These are phyloP conservation scores for Cryptophagus acutangulus DNA, from an alignment of 2,888 invertebrate genomes.

Conservation along the genomic window DNA sequence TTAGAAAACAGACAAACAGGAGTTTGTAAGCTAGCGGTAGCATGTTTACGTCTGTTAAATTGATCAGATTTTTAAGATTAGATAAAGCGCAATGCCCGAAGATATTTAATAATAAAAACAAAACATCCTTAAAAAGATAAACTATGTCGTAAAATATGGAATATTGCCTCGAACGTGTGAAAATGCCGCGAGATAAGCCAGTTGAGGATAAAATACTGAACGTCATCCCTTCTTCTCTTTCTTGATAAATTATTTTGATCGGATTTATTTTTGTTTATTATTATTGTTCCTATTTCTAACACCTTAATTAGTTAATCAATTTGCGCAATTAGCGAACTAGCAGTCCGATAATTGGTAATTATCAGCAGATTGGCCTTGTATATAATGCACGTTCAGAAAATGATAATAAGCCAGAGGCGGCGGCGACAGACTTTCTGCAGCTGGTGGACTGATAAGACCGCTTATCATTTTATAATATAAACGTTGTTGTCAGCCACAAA, in stretches of 20 bases:
- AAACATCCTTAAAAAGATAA: slow-evolving; percentile 16
- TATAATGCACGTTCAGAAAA: too few relatives aligned
- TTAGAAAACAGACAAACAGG: slow-evolving; percentile 6
- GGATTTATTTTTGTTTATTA: slow-evolving; percentile 13
- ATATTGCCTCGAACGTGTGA: slow-evolving; percentile 16
- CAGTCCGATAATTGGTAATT: too few relatives aligned
- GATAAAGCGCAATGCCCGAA: slow-evolving; percentile 9
- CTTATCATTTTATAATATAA: slow-evolving; percentile 1
- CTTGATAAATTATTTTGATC: slow-evolving; percentile 19
- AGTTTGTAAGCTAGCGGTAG: slow-evolving; percentile 5
- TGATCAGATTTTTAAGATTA: slow-evolving; percentile 16
- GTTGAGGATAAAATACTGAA: slow-evolving; percentile 10
- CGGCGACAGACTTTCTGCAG: slow-evolving; percentile 29
- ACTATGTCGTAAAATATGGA: slow-evolving; percentile 16
- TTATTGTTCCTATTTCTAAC: too few relatives aligned
- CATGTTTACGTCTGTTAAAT: slow-evolving; percentile 12
- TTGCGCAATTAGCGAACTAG: too few relatives aligned
- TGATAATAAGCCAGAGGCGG: too few relatives aligned
- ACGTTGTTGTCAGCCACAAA: slow-evolving; percentile 17
- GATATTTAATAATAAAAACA: slow-evolving; percentile 15
- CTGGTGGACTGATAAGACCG: slow-evolving; percentile 13
- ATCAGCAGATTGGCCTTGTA: too few relatives aligned
- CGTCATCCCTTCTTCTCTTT: too few relatives aligned
- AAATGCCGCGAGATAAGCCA: slow-evolving; percentile 16
- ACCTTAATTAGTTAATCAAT: too few relatives aligned